Percentiles rank a stretch among this genome's conserved stretches.
These are phyloP conservation scores for Sebastolobus altivelis DNA, from an alignment of 2,797 vertebrate species.

Conservation along the genomic window DNA sequence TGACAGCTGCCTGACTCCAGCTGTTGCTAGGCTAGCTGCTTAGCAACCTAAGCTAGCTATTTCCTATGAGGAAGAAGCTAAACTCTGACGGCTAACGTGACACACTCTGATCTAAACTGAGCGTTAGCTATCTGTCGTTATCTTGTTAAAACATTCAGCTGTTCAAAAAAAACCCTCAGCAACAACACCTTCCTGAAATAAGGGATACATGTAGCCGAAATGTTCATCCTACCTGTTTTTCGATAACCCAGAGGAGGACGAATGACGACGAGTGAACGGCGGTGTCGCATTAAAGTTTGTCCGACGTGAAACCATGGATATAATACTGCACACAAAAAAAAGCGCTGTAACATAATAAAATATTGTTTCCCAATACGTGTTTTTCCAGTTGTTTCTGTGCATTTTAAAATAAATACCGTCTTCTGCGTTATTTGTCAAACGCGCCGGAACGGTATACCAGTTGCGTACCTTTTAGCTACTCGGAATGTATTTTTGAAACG, in stretches of 20 bases:
- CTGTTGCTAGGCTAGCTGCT: conserved; percentile 56
- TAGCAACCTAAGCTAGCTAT: conserved; percentile 67
- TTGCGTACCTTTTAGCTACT: background rate
- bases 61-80: conserved; percentile 39
- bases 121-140: background rate
- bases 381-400: rapidly evolving
- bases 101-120: background rate
- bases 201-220: background rate
- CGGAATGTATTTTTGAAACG: conserved; percentile 51
- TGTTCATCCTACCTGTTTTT: conserved; percentile 69
- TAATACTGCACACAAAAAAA: background rate
- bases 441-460: conserved; percentile 23
- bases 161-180: background rate
- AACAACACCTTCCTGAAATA: background rate
- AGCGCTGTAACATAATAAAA: background rate
- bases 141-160: background rate
- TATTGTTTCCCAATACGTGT: rapidly evolving
- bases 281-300: conserved; percentile 59
- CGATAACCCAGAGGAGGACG: conserved; percentile 55
- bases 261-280: conserved; percentile 67
- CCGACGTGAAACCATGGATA: conserved; percentile 60
- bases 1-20: conserved; percentile 67
- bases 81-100: conserved; percentile 1
- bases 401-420: rapidly evolving
- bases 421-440: background rate